These are phyloP conservation scores for Scatophagus argus DNA, from an alignment of 2,113 vertebrate species.

Conservation along the genomic window DNA sequence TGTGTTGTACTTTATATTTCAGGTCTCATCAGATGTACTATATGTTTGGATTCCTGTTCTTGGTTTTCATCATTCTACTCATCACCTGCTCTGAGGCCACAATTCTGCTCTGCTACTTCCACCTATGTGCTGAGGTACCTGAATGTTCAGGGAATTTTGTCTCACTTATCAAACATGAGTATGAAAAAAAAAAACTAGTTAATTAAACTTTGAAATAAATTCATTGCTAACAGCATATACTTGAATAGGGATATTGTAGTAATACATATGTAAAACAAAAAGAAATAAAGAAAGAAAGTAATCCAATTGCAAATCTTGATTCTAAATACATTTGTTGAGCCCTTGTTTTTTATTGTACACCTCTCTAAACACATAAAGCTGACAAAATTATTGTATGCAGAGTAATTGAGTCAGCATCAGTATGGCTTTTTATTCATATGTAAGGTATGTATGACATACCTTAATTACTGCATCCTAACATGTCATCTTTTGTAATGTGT, in stretches of 20 bases:
- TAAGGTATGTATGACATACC: too few relatives aligned
- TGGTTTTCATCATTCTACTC: slow-evolving; percentile 98
- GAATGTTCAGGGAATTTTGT: neutral
- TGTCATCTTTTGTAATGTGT: neutral
- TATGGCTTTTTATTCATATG: neutral
- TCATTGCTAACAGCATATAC: neutral
- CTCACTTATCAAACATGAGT: neutral
- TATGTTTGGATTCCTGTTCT: slow-evolving; percentile 99
- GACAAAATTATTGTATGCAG: neutral
- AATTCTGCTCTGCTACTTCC: slow-evolving; percentile 98
- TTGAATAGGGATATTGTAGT: neutral
- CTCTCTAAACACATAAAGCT: neutral
- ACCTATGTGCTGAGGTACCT: slow-evolving; percentile 96
- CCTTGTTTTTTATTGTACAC: neutral
- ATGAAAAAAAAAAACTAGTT: neutral
- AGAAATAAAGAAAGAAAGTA: too few relatives aligned
- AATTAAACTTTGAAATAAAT: neutral
- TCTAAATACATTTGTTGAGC: neutral
- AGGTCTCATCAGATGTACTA: slow-evolving; percentile 99
- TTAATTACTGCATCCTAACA: neutral
- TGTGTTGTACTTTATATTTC: neutral
- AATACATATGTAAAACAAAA: too few relatives aligned
- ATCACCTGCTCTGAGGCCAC: slow-evolving; percentile 99
- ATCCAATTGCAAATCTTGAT: neutral
- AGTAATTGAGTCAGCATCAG: neutral